phyloP scores from a whole-genome alignment of 2,797 vertebrate genomes.

The Oreonectes daqikongensis region DNA sequence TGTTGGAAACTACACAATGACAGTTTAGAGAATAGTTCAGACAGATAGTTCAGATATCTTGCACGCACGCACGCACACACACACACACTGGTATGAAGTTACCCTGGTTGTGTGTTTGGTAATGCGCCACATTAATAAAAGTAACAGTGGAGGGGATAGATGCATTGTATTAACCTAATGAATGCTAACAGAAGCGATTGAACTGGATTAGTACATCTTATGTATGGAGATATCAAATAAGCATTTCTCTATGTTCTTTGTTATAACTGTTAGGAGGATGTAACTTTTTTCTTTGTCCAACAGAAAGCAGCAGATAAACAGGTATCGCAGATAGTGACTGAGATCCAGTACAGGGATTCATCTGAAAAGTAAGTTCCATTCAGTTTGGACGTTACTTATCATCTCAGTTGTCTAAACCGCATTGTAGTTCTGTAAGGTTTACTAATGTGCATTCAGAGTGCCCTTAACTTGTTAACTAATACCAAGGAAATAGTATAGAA shows the following conservation, averaged over 20 bases:
- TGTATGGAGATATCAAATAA: not conserved
- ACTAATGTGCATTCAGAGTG: not conserved
- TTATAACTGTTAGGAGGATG: not conserved
- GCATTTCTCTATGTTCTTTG: not conserved
- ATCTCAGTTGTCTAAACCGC: not conserved
- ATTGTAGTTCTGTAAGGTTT: not conserved
- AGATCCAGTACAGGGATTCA: slow-evolving; percentile 84
- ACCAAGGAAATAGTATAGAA: no score
- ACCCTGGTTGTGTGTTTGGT: not conserved
- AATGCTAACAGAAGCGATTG: no score
- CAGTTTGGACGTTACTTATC: not conserved
- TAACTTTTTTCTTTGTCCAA: slow-evolving; percentile 1
- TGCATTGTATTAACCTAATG: no score
- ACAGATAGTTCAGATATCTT: not conserved
- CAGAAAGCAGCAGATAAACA: slow-evolving; percentile 80
- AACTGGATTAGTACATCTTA: no score
- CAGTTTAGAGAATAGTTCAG: not conserved
- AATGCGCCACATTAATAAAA: not conserved
- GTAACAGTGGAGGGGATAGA: no score
- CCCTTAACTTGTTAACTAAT: no score
- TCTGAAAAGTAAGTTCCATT: slow-evolving; percentile 81
- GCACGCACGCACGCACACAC: no score
- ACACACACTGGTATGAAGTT: slow-evolving; percentile 10
- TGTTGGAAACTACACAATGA: slow-evolving; percentile 8
- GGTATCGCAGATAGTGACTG: slow-evolving; percentile 81